phyloP scores from a whole-genome alignment of 2,797 vertebrate species.

The Botia kubotai region DNA sequence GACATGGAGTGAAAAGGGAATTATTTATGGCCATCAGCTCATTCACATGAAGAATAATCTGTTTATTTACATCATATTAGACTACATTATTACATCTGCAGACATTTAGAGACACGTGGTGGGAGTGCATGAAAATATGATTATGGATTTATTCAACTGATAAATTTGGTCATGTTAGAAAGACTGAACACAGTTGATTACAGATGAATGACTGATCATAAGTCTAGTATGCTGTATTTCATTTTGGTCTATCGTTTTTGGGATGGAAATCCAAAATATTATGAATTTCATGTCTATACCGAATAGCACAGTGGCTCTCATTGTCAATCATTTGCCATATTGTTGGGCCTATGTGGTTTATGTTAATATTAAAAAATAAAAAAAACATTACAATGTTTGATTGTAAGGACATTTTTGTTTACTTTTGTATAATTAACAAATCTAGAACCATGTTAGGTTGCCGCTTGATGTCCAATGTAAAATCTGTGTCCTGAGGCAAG shows the following conservation, averaged over 20 bases:
- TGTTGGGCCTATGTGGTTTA: too few relatives aligned
- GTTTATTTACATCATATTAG: slow-evolving; percentile 30
- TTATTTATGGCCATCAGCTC: slow-evolving; percentile 38
- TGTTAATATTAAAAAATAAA: too few relatives aligned
- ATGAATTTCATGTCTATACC: background rate
- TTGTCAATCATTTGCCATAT: too few relatives aligned
- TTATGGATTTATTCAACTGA: slow-evolving; percentile 28
- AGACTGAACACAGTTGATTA: slow-evolving; percentile 32
- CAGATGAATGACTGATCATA: slow-evolving; percentile 37
- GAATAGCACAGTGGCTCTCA: too few relatives aligned
- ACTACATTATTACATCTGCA: slow-evolving; percentile 28
- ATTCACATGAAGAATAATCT: slow-evolving; percentile 46
- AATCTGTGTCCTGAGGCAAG: background rate
- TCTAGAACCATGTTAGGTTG: background rate
- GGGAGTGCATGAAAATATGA: slow-evolving; percentile 26
- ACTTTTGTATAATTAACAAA: background rate
- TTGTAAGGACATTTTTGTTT: background rate
- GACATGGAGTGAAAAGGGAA: slow-evolving; percentile 53
- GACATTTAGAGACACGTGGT: slow-evolving; percentile 26
- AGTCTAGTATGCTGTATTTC: background rate
- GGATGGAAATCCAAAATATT: background rate
- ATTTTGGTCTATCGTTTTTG: slow-evolving; percentile 1
- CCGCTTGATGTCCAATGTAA: background rate
- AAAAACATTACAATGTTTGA: too few relatives aligned
- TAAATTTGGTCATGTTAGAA: slow-evolving; percentile 32